Evolutionary conservation across 2,888 invertebrate species (phyloP).

Genomic region (Dendrolimus pini): DNA sequence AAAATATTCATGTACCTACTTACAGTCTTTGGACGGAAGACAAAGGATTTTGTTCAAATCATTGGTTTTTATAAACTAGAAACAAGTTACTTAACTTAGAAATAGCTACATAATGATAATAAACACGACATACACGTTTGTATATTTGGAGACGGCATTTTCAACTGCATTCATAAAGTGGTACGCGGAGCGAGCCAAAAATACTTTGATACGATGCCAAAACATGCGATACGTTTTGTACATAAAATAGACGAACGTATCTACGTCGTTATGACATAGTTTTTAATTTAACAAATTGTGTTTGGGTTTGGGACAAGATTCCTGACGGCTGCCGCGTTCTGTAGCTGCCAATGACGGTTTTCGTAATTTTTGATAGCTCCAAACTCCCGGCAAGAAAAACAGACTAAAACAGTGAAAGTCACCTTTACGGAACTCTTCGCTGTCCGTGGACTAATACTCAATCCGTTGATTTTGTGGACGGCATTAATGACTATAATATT

Average conservation of each 20-base stretch:
- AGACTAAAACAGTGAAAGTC: no score
- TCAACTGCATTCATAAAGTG: conserved; percentile 61
- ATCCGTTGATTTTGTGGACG: no score
- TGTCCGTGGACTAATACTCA: no score
- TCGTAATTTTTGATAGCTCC: background rate
- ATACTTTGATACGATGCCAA: conserved; percentile 69
- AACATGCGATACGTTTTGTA: conserved; percentile 46
- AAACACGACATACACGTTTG: conserved; percentile 18
- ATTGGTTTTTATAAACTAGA: no score
- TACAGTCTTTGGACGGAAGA: no score
- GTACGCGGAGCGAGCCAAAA: conserved; percentile 60
- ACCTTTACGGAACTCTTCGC: no score
- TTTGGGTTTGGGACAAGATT: background rate
- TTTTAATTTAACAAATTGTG: conserved; percentile 24
- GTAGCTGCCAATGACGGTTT: background rate
- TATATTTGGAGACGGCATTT: conserved; percentile 30
- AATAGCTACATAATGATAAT: conserved; percentile 31
- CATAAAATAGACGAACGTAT: conserved; percentile 38
- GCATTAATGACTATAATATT: no score
- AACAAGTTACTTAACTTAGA: background rate
- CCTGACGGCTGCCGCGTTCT: background rate
- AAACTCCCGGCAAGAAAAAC: background rate
- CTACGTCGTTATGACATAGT: conserved; percentile 27
- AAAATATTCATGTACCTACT: no score
- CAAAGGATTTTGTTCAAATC: no score